These are phyloP conservation scores for Recurvirostra avosetta DNA, from an alignment of 2,113 vertebrate genomes.

Conservation along the genomic window DNA sequence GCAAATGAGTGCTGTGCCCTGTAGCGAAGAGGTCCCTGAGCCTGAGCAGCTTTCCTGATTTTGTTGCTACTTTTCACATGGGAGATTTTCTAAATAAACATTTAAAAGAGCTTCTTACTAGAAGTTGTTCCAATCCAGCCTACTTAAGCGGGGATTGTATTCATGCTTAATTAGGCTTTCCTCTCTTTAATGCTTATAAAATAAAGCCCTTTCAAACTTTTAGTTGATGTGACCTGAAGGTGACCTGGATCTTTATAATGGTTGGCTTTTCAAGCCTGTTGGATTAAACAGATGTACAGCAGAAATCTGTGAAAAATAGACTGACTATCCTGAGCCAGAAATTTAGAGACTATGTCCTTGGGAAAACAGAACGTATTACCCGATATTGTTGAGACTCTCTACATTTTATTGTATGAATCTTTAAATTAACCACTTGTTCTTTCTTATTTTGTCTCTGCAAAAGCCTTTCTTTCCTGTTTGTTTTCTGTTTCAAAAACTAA, in stretches of 20 bases:
- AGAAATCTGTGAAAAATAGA: constrained; percentile 41
- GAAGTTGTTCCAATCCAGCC: constrained; percentile 25
- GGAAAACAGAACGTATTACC: neutral
- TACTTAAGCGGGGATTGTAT: constrained; percentile 47
- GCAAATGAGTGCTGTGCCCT: neutral
- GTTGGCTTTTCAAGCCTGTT: constrained; percentile 53
- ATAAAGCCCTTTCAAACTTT: constrained; percentile 59
- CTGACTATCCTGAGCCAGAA: neutral
- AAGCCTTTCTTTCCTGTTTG: neutral
- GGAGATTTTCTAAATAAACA: constrained; percentile 56
- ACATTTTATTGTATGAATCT: neutral
- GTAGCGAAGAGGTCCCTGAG: neutral
- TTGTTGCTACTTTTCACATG: constrained; percentile 10
- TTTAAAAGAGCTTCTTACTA: constrained; percentile 45
- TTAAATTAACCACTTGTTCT: neutral
- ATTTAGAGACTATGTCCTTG: neutral
- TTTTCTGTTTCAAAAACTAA: constrained; percentile 14
- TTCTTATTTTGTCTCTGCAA: neutral
- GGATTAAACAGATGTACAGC: constrained; percentile 32
- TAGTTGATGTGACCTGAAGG: constrained; percentile 49
- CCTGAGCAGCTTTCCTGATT: neutral
- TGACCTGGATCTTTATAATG: constrained; percentile 46
- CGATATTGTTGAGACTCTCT: neutral
- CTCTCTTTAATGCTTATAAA: constrained; percentile 50
- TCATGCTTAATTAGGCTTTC: constrained; percentile 61